Percentiles rank a stretch among this genome's conserved stretches.
Evolutionary conservation across 2,888 invertebrate species (phyloP).

Genomic region (Eurytoma adleriae): DNA sequence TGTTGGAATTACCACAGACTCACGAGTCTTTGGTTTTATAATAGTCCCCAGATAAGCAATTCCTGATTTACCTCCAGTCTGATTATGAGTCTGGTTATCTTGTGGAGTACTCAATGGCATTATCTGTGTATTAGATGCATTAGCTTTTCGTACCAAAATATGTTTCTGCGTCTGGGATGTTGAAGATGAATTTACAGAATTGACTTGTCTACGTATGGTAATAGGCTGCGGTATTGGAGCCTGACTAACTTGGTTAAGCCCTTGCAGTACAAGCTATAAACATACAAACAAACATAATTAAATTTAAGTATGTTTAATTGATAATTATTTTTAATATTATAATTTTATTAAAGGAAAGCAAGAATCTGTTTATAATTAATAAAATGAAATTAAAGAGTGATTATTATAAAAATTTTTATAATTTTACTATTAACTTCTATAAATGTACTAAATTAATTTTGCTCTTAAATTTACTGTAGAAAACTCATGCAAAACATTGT

Average conservation of each 20-base stretch:
- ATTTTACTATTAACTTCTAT: background rate
- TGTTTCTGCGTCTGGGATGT: conserved; percentile 69
- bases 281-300: conserved; percentile 16
- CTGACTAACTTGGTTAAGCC: conserved; percentile 68
- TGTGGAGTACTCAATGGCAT: conserved; percentile 69
- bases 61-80: conserved; percentile 71
- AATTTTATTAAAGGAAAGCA: no score
- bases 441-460: background rate
- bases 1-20: conserved; percentile 71
- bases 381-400: no score
- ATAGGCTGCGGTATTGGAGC: conserved; percentile 59
- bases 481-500: no score
- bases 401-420: no score
- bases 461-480: no score
- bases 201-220: conserved; percentile 56
- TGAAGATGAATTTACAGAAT: conserved; percentile 61
- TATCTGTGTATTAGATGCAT: conserved; percentile 71
- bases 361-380: no score
- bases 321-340: no score
- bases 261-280: conserved; percentile 71
- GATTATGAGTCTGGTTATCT: conserved; percentile 66
- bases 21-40: conserved; percentile 68
- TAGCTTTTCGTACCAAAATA: conserved; percentile 71
- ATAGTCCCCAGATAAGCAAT: conserved; percentile 74
- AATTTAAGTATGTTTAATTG: background rate